phyloP scores from a whole-genome alignment of 2,888 invertebrate genomes.

The Pomacea canaliculata region DNA sequence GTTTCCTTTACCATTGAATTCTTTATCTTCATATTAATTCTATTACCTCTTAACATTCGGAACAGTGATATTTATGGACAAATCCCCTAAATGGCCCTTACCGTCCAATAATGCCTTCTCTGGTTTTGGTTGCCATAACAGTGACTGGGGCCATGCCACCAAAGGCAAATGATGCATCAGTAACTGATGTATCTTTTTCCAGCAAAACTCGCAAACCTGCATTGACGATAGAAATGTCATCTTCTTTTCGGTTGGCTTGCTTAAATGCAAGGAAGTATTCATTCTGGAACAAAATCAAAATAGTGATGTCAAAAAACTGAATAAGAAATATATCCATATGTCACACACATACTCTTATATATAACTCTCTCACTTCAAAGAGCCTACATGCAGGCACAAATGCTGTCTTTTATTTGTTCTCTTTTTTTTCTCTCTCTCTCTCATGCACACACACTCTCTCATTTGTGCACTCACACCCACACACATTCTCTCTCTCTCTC shows the following conservation, averaged over 20 bases:
- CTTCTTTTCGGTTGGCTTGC: slow-evolving; percentile 90
- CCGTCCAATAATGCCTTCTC: slow-evolving; percentile 72
- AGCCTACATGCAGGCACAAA: neutral
- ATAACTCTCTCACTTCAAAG: neutral
- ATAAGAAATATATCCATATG: too few relatives aligned
- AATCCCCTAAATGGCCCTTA: slow-evolving; percentile 35
- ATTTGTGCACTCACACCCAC: too few relatives aligned
- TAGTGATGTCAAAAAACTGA: neutral
- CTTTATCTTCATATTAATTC: neutral
- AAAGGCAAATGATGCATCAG: slow-evolving; percentile 80
- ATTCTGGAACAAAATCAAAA: slow-evolving; percentile 38
- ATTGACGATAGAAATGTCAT: slow-evolving; percentile 96
- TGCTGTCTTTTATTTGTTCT: too few relatives aligned
- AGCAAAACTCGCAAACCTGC: slow-evolving; percentile 73
- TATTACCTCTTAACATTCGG: too few relatives aligned
- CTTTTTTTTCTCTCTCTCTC: too few relatives aligned
- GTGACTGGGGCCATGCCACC: slow-evolving; percentile 95
- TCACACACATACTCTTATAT: too few relatives aligned
- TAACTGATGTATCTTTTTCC: slow-evolving; percentile 64
- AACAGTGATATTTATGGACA: neutral
- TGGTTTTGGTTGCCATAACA: slow-evolving; percentile 79
- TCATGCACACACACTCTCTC: too few relatives aligned
- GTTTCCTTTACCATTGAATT: neutral
- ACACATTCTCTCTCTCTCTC: too few relatives aligned
- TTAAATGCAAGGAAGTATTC: slow-evolving; percentile 83